Conservation (phyloP, 1,140 invertebrate genomes). For the Lethocerus indicus region DNA sequence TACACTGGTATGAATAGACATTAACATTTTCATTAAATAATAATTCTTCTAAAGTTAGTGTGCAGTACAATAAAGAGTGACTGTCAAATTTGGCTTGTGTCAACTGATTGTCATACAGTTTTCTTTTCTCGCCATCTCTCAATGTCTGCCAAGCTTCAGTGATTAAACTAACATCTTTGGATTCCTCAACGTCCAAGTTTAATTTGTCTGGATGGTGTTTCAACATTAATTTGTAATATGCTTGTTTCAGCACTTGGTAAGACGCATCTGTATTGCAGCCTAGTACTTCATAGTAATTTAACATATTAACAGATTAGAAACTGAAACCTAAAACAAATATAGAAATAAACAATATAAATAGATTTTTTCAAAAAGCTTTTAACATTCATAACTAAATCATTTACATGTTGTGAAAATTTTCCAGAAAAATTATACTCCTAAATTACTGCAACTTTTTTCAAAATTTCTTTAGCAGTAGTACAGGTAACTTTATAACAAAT, state of each 20-base stretch:
- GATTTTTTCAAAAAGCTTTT: too few species aligned
- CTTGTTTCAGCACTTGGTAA: constrained; percentile 38
- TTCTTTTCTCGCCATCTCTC: constrained; percentile 30
- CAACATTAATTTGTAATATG: constrained; percentile 37
- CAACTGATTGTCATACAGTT: constrained; percentile 36
- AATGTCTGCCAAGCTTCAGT: constrained; percentile 44
- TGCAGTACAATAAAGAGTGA: constrained; percentile 35
- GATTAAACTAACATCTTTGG: constrained; percentile 31
- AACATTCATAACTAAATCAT: too few species aligned
- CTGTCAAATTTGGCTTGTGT: constrained; percentile 31
- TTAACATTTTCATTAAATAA: constrained; percentile 23
- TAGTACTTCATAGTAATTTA: constrained; percentile 38
- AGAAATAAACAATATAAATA: too few species aligned
- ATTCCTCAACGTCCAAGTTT: constrained; percentile 14
- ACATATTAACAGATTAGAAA: not conserved
- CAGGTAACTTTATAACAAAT: too few species aligned
- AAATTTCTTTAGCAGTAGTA: too few species aligned
- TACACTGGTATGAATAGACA: constrained; percentile 34
- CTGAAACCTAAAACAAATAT: too few species aligned
- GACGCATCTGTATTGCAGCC: constrained; percentile 32
- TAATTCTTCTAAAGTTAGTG: constrained; percentile 31
- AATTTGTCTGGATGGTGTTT: constrained; percentile 45
- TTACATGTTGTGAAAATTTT: too few species aligned
- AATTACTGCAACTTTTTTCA: too few species aligned
- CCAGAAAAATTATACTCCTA: too few species aligned